These are phyloP conservation scores for Manacus vitellinus DNA, from an alignment of 2,113 vertebrate species.

Conservation along the genomic window DNA sequence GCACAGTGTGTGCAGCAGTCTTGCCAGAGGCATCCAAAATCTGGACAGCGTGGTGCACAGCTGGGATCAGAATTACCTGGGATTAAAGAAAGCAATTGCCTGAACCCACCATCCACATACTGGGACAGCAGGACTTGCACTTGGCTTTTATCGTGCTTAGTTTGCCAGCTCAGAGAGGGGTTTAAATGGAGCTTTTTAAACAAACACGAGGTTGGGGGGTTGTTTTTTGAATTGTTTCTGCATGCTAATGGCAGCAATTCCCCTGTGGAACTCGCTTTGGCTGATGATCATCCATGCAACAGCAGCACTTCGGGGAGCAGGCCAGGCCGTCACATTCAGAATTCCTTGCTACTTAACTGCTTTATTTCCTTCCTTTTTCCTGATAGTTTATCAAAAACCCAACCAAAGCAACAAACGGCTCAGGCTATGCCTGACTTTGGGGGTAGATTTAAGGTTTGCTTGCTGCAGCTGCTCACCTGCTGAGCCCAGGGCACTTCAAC, in stretches of 20 bases:
- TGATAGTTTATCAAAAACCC: background rate
- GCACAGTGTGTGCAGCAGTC: background rate
- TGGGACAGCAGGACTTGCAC: background rate
- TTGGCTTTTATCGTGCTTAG: background rate
- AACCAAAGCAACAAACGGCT: background rate
- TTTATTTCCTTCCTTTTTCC: background rate
- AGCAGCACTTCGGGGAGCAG: background rate
- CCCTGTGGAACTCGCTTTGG: background rate
- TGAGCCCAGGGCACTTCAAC: background rate
- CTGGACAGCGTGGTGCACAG: background rate
- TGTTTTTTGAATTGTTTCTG: background rate
- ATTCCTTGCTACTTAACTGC: background rate
- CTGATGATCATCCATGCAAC: background rate
- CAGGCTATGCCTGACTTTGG: background rate
- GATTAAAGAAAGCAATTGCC: background rate
- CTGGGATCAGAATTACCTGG: background rate
- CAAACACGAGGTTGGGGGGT: background rate
- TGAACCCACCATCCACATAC: background rate
- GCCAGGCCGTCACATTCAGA: rapidly evolving
- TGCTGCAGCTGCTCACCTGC: background rate
- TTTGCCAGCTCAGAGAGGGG: background rate
- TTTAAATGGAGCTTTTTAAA: slow-evolving; percentile 19
- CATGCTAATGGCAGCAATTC: background rate
- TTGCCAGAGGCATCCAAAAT: background rate
- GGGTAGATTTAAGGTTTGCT: background rate